Base-by-base conservation (phyloP, 2,797 vertebrate genomes). In the Trachurus trachurus region DNA sequence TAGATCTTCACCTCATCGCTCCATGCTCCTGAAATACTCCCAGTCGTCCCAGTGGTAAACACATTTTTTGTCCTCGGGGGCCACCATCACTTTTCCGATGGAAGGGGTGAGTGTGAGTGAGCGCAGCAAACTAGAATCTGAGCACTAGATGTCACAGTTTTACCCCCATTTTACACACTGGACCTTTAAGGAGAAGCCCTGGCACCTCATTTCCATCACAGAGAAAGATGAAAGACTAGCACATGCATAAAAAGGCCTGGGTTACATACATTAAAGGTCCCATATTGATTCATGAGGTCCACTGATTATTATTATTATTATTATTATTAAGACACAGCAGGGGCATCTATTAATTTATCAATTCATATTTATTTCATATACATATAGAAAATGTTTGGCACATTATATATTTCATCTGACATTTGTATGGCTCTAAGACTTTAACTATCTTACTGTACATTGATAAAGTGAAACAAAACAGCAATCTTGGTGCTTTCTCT, bases 341-440 rank as follows among this genome's bases (percentile, higher is more conserved):
- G 22, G 78, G 21, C 47, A 71, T 81, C 71, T 89, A 71, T 86
- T 42, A 67, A 87, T 82, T 85, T 85, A 58, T 81, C 85, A 67
- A 87, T 82, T 85, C 84, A 58, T 81, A 84, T 94, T 93, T 93
- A 94, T 93, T 92, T 75, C 79, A 90, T 88, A 71, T 77, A 91
- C 82, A 91, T 78, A 80, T 92, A 90, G 83, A 93, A 93, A 93
- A 89, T 86, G 87, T 91, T 93, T 92, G 91, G 91, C 91, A 94
- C 90, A 90, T 82, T 83, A 59, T 71, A 71, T 78, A 66, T 64
- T 80, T 75, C 79, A 53, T 82, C 76, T 64, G 39, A 86, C 59
- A 82, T 78, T 65, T 78, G 19, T 78, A 87, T 92, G 78, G 73
- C 84, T 93, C 79, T 71, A 65, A 57, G 19, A 72, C 67, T 80